These are phyloP conservation scores for Dufourea novaeangliae DNA, from an alignment of 1,140 invertebrate genomes.

Conservation along the genomic window DNA sequence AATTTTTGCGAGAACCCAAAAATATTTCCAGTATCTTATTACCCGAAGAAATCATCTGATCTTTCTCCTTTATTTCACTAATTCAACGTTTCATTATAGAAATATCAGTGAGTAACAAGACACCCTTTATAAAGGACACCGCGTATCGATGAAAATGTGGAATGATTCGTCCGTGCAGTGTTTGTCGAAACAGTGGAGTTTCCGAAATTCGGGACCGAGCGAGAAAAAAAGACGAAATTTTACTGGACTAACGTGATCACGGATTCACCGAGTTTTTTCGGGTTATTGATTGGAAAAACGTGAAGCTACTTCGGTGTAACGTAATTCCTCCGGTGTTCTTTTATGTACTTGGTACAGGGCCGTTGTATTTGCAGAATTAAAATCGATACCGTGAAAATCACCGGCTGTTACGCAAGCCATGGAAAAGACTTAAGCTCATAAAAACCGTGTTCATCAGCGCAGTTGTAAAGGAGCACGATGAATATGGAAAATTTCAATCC, in stretches of 20 bases:
- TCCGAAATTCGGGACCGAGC: not conserved
- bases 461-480: not conserved
- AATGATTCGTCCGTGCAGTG: not conserved
- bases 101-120: too few relatives aligned
- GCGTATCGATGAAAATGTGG: not conserved
- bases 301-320: not conserved
- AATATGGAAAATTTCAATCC: not conserved
- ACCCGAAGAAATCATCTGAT: too few relatives aligned
- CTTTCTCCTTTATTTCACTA: too few relatives aligned
- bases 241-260: not conserved
- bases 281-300: slow-evolving; percentile 6
- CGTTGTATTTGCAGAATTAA: not conserved
- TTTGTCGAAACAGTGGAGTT: not conserved
- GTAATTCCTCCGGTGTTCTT: slow-evolving; percentile 4
- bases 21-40: too few relatives aligned
- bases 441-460: not conserved
- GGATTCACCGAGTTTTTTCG: not conserved
- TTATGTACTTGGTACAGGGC: not conserved
- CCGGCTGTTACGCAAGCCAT: not conserved
- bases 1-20: too few relatives aligned
- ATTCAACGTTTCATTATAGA: too few relatives aligned
- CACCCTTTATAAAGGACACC: too few relatives aligned
- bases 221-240: not conserved
- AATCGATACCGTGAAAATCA: slow-evolving; percentile 15
- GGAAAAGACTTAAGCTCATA: not conserved